Base-by-base conservation (phyloP, 2,797 vertebrate genomes). In the Borostomias antarcticus region DNA sequence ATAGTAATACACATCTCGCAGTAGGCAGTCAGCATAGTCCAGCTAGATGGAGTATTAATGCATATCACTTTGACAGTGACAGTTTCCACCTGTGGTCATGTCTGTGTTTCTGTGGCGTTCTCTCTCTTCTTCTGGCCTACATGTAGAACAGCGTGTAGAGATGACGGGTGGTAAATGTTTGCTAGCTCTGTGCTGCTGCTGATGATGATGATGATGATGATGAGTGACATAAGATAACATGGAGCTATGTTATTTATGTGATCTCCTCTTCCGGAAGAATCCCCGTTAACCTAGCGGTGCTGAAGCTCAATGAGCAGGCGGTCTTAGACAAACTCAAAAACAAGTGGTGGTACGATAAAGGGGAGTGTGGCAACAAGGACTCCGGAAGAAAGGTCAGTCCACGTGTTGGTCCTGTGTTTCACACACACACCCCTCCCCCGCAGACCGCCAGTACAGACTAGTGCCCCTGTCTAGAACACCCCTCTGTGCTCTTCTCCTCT, bases 181-280 rank as follows among this genome's bases (percentile, higher is more conserved):
- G 51, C 70, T 81, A 67, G 66, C 35, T 62, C 64, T 75, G 66
- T 56, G 66, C 66, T n/a, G n/a, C n/a, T n/a, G n/a, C n/a, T n/a
- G n/a, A 13, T 43, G 40, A 17, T n/a, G 15, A 43, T 92, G 91
- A 93, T 43, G 40, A 79, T 72, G 69, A 75, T 28, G 92, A 86
- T 93, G 92, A 96, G 98, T 99, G 98, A 98, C 97, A 99, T 99
- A 99, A 98, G 92, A 99, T 98, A 99, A 99, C 97, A 98, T 98
- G 93, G 92, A 77, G 71, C 97, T 95, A 99, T 99, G 96, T 98
- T 98, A 99, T 99, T 99, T 98, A 99, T 99, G 97, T 99, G 98
- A 99, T 98, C 95, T 93, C 93, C 95, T 91, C 81, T 71, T 92
- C 94, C 77, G 89, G 96, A 98, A 99, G 97, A 97, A 97, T 96